A percentile compares a stretch with the other conserved stretches of the same genome.
phyloP scores from a whole-genome alignment of 2,113 vertebrate species.

The Ondatra zibethicus region DNA sequence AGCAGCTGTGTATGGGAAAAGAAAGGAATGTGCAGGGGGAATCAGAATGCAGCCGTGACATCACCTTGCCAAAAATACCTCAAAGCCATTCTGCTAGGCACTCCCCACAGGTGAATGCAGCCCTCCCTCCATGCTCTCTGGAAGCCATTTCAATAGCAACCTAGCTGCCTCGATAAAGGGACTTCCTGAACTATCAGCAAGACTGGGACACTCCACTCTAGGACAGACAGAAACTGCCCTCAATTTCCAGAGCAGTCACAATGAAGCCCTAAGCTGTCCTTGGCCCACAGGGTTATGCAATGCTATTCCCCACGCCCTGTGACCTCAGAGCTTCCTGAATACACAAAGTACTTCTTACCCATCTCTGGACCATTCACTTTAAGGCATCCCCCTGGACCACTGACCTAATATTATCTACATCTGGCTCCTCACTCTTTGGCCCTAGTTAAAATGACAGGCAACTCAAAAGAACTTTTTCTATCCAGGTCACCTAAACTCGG shows the following conservation, averaged over 20 bases:
- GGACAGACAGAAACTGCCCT: not conserved
- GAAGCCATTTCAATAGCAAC: not conserved
- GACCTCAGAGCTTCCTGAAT: not conserved
- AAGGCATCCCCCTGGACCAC: not conserved
- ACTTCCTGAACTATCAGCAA: not conserved
- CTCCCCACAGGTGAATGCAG: not conserved
- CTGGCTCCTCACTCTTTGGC: not conserved
- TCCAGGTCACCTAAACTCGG: not conserved
- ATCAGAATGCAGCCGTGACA: not conserved
- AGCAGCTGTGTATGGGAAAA: not conserved
- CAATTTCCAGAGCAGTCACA: not conserved
- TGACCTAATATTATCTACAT: not conserved
- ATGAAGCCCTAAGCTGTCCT: not conserved
- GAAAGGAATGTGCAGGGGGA: not conserved
- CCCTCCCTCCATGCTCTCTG: not conserved
- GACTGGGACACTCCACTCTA: not conserved
- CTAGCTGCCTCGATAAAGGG: not conserved
- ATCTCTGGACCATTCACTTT: not conserved
- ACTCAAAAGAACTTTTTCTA: not conserved
- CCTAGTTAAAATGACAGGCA: not conserved
- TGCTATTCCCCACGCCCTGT: accelerated
- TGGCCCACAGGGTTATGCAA: accelerated
- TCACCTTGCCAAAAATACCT: not conserved
- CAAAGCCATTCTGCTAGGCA: not conserved
- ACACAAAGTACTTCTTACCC: too few relatives aligned